Conservation (phyloP, 2,888 invertebrate species). For the Mystacides longicornis region DNA sequence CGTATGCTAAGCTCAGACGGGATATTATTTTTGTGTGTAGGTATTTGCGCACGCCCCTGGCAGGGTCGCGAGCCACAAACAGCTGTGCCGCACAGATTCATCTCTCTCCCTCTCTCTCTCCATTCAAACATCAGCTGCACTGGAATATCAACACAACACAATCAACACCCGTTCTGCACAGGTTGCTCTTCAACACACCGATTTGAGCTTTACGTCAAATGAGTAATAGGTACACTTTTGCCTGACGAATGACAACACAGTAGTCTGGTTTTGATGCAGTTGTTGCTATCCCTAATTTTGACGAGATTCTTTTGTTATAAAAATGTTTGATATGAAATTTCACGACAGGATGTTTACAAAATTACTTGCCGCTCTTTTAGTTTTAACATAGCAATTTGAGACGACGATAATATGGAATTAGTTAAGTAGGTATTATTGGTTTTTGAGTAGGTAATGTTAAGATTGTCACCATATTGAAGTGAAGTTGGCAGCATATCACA, state of each 20-base stretch:
- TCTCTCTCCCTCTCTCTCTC: no score
- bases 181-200: not conserved
- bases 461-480: no score
- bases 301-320: constrained; percentile 18
- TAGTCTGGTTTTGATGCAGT: not conserved
- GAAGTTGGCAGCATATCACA: no score
- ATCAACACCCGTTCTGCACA: constrained; percentile 15
- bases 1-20: no score
- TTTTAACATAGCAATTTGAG: no score
- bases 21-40: no score
- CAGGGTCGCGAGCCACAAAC: constrained; percentile 26
- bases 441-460: no score
- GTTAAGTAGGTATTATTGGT: no score
- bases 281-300: constrained; percentile 1
- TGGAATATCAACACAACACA: not conserved
- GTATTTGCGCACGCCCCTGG: constrained; percentile 19
- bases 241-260: not conserved
- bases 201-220: not conserved
- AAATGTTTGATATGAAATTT: constrained; percentile 15
- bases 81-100: constrained; percentile 25
- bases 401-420: no score
- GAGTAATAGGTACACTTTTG: not conserved
- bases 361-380: not conserved
- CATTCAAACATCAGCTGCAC: no score
- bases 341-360: constrained; percentile 8